These are phyloP conservation scores for Phengaris arion DNA, from an alignment of 2,888 invertebrate species.

Conservation along the genomic window DNA sequence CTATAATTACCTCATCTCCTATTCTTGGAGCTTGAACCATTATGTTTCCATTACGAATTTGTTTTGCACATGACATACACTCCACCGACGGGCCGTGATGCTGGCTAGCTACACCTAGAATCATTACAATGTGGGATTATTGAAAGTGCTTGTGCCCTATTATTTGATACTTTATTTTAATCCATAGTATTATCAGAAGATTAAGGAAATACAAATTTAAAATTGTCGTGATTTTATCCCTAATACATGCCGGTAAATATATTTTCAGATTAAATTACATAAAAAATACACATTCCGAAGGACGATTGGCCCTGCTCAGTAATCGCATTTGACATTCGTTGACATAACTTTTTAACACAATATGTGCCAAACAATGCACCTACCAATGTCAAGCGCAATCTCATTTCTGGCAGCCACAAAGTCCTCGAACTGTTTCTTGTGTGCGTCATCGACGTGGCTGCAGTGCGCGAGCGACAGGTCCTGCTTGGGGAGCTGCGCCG, in stretches of 20 bases:
- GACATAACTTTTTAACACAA: neutral
- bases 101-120: constrained; percentile 81
- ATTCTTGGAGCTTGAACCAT: constrained; percentile 92
- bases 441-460: constrained; percentile 88
- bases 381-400: constrained; percentile 27
- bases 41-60: constrained; percentile 88
- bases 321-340: too few species aligned
- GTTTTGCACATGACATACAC: constrained; percentile 90
- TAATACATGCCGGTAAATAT: too few species aligned
- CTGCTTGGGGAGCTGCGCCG: constrained; percentile 95
- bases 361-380: neutral
- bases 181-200: too few species aligned
- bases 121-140: constrained; percentile 36
- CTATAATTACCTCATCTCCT: constrained; percentile 78
- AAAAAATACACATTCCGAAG: too few species aligned
- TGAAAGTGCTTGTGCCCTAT: neutral
- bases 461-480: constrained; percentile 95
- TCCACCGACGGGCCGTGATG: constrained; percentile 79
- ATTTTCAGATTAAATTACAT: too few species aligned
- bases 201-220: too few species aligned
- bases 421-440: constrained; percentile 88
- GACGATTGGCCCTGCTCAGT: too few species aligned
- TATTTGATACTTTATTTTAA: too few species aligned
- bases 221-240: too few species aligned
- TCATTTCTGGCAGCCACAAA: constrained; percentile 27